Percentiles rank a stretch among this genome's conserved stretches.
phyloP scores from a whole-genome alignment of 2,113 vertebrate species.

The Etheostoma cragini region DNA sequence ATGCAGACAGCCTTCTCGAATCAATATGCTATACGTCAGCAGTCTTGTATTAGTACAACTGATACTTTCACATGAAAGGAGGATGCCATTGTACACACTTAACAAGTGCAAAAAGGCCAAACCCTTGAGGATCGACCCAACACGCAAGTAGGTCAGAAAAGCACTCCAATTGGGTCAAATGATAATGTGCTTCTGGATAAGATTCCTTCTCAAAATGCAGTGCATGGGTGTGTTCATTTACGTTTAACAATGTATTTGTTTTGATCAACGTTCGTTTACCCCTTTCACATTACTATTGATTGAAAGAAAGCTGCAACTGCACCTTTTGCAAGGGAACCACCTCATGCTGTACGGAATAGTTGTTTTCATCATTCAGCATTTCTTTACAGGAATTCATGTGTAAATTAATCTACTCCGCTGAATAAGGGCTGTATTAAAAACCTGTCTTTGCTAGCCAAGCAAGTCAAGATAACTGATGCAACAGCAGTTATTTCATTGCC shows the following conservation, averaged over 20 bases:
- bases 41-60: conserved; percentile 80
- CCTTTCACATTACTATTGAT: conserved; percentile 52
- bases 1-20: conserved; percentile 63
- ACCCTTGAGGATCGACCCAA: conserved; percentile 73
- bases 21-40: conserved; percentile 82
- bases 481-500: conserved; percentile 61
- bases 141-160: conserved; percentile 78
- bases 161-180: conserved; percentile 79
- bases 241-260: conserved; percentile 18
- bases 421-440: conserved; percentile 64
- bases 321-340: conserved; percentile 23
- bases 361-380: conserved; percentile 78
- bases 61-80: conserved; percentile 79
- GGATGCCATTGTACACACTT: conserved; percentile 74
- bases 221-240: conserved; percentile 23
- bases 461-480: conserved; percentile 65
- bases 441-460: conserved; percentile 69
- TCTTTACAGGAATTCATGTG: conserved; percentile 69
- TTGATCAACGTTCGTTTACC: conserved; percentile 40
- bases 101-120: conserved; percentile 77
- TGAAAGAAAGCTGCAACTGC: conserved; percentile 32
- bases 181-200: conserved; percentile 67
- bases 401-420: conserved; percentile 81
- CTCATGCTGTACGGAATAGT: conserved; percentile 45
- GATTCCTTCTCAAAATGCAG: conserved; percentile 41